phyloP scores from a whole-genome alignment of 2,888 invertebrate genomes.

The Dione juno region DNA sequence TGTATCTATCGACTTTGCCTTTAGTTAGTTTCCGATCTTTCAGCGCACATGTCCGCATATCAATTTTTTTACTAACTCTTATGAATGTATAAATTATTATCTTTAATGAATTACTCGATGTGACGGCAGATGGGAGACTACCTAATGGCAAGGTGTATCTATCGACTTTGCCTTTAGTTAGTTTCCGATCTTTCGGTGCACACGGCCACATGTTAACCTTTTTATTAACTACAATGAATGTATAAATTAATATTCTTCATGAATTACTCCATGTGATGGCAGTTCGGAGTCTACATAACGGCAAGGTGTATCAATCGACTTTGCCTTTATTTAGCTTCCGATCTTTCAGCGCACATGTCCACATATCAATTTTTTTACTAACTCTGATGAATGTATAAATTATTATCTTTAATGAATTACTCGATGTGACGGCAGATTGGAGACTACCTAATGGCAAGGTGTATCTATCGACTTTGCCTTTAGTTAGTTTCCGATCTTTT shows the following conservation, averaged over 20 bases:
- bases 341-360: neutral
- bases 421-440: neutral
- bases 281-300: slow-evolving; percentile 12
- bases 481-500: slow-evolving; percentile 22
- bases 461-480: slow-evolving; percentile 17
- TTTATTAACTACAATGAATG: neutral
- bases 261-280: neutral
- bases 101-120: neutral
- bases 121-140: slow-evolving; percentile 16
- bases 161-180: slow-evolving; percentile 20
- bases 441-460: slow-evolving; percentile 19
- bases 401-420: neutral
- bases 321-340: slow-evolving; percentile 20
- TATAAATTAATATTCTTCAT: neutral
- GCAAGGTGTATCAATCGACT: slow-evolving; percentile 16
- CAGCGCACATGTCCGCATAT: neutral
- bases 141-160: slow-evolving; percentile 17
- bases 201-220: neutral
- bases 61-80: too few relatives aligned
- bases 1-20: slow-evolving; percentile 12
- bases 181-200: slow-evolving; percentile 6
- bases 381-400: neutral
- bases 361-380: neutral
- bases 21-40: slow-evolving; percentile 18
- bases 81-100: too few relatives aligned